A percentile compares a stretch with the other conserved stretches of the same genome.
phyloP scores from a whole-genome alignment of 2,113 vertebrate species.

The Paracyprichromis sp. region DNA sequence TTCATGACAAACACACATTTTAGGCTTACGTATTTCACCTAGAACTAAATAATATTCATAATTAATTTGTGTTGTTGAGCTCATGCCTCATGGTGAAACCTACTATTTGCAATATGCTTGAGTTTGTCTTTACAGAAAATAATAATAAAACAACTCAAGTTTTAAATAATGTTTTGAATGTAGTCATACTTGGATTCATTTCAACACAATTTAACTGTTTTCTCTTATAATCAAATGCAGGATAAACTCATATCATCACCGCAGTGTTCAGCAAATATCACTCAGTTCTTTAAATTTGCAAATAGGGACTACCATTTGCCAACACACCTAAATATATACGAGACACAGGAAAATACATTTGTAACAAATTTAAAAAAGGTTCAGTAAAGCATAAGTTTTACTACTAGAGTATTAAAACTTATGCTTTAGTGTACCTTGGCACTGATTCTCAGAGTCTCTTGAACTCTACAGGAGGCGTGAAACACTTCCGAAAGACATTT shows the following conservation, averaged over 20 bases:
- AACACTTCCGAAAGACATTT: background rate
- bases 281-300: background rate
- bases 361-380: background rate
- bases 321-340: background rate
- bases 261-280: background rate
- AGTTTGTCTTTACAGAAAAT: background rate
- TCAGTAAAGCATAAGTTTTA: background rate
- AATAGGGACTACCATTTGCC: background rate
- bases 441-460: background rate
- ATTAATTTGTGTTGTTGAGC: background rate
- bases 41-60: background rate
- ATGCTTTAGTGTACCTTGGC: background rate
- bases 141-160: background rate
- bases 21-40: background rate
- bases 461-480: background rate
- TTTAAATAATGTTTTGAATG: background rate
- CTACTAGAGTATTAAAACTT: accelerated
- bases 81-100: background rate
- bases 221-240: background rate
- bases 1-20: accelerated
- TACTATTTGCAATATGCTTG: background rate
- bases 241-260: background rate
- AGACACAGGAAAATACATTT: background rate
- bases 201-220: background rate
- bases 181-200: background rate